Conservation (phyloP, 2,113 vertebrate species). For the Australoheros scitulus region DNA sequence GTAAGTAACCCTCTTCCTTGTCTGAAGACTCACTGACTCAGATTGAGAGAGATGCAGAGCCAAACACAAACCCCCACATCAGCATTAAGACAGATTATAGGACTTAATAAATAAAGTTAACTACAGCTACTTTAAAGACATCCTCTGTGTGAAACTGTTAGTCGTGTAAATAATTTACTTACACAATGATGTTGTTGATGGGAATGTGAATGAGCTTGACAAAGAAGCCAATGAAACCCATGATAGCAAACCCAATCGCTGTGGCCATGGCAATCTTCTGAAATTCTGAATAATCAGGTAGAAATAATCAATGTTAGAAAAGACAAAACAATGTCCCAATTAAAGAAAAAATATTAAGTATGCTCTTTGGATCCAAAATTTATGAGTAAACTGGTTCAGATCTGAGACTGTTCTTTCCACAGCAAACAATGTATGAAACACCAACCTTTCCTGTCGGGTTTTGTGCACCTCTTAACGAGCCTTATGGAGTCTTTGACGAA, state of each 20-base stretch:
- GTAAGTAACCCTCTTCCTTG: too few species aligned
- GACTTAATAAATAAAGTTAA: not conserved
- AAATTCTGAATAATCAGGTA: conserved; percentile 83
- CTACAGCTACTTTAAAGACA: not conserved
- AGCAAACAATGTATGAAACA: not conserved
- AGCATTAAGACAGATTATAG: not conserved
- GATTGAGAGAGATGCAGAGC: not conserved
- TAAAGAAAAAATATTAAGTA: not conserved
- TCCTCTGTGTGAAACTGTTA: not conserved
- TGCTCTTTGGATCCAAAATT: not conserved
- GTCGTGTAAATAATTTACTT: conserved; percentile 75
- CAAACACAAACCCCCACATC: not conserved
- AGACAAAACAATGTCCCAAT: not conserved
- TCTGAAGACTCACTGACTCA: too few species aligned
- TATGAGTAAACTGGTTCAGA: not conserved
- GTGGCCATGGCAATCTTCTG: conserved; percentile 99
- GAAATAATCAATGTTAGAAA: not conserved
- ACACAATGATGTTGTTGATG: conserved; percentile 99
- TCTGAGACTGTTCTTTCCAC: not conserved
- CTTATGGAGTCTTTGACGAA: conserved; percentile 98
- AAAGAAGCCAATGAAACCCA: conserved; percentile 99
- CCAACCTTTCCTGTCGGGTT: conserved; percentile 98
- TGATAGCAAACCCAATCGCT: conserved; percentile 98
- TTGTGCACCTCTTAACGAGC: conserved; percentile 98
- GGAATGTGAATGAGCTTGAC: conserved; percentile 99